phyloP scores from a whole-genome alignment of 2,888 invertebrate species.

The Meghimatium bilineatum region DNA sequence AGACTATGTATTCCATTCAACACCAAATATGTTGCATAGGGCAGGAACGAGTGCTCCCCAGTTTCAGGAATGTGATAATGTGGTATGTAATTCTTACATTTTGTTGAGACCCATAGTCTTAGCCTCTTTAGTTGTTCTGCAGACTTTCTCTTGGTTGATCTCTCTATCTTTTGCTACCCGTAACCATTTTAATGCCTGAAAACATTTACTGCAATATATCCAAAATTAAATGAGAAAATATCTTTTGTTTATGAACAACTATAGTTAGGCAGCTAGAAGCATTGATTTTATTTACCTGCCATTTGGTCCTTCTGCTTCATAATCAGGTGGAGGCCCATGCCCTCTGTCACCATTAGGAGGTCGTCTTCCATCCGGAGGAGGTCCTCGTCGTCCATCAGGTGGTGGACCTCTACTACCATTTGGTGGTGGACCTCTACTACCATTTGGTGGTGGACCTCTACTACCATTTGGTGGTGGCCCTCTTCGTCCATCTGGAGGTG shows the following conservation, averaged over 20 bases:
- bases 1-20: too few species aligned
- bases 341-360: slow-evolving; percentile 42
- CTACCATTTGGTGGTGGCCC: slow-evolving; percentile 49
- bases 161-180: too few species aligned
- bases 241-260: neutral
- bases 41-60: too few species aligned
- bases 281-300: neutral
- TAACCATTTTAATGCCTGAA: too few species aligned
- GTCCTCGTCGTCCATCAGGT: slow-evolving; percentile 24
- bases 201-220: neutral
- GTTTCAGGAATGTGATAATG: too few species aligned
- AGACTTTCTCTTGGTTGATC: too few species aligned
- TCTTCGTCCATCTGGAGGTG: slow-evolving; percentile 33
- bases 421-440: slow-evolving; percentile 47
- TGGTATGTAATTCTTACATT: too few species aligned
- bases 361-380: slow-evolving; percentile 41
- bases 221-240: neutral
- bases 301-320: neutral
- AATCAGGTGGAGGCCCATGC: slow-evolving; percentile 52
- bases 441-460: slow-evolving; percentile 51
- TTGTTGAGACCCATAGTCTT: too few species aligned
- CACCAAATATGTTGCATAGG: too few species aligned
- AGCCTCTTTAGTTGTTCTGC: too few species aligned
- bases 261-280: neutral
- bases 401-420: slow-evolving; percentile 40